These are phyloP conservation scores for Coturnix japonica DNA, from an alignment of 2,113 vertebrate genomes.

Conservation along the genomic window DNA sequence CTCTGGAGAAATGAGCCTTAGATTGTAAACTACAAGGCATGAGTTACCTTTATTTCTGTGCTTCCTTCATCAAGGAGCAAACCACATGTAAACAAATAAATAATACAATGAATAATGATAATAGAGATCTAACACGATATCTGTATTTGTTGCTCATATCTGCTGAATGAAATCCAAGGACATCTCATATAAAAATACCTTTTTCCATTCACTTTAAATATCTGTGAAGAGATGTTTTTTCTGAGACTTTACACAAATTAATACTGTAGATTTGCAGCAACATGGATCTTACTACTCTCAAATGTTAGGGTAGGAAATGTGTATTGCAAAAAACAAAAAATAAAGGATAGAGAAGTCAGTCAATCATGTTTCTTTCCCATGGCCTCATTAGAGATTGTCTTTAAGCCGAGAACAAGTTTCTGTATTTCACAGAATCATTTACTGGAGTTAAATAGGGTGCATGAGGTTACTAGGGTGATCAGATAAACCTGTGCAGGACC, in stretches of 20 bases:
- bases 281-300: neutral
- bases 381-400: neutral
- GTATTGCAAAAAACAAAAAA: neutral
- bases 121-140: neutral
- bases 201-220: conserved; percentile 4
- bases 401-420: conserved; percentile 12
- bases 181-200: neutral
- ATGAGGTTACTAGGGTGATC: conserved; percentile 34
- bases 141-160: conserved; percentile 25
- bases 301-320: neutral
- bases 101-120: neutral
- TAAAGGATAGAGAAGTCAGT: conserved; percentile 5
- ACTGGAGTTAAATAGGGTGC: neutral
- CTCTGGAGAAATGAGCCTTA: conserved; percentile 9
- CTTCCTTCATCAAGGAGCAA: conserved; percentile 39
- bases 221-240: neutral
- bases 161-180: conserved; percentile 33
- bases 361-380: neutral
- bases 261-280: neutral
- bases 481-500: conserved; percentile 4
- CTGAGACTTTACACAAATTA: neutral
- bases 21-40: conserved; percentile 1
- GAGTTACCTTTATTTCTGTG: conserved; percentile 16
- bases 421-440: no score
- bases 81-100: conserved; percentile 35